phyloP scores from a whole-genome alignment of 2,113 vertebrate genomes.

The Nycticebus coucang region DNA sequence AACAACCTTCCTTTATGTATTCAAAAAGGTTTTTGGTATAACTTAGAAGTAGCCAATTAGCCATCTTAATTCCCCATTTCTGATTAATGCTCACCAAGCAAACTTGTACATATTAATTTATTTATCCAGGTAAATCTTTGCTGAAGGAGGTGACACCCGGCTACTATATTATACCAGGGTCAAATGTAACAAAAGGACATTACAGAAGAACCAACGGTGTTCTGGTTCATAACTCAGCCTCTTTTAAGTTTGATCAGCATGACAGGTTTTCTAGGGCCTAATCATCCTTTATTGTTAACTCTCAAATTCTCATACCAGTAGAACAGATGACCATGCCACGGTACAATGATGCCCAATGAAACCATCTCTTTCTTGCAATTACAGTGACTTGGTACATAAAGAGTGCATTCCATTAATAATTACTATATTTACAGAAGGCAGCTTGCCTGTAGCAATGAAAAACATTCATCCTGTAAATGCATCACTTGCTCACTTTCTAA shows the following conservation, averaged over 20 bases:
- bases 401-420: constrained; percentile 74
- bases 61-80: constrained; percentile 58
- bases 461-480: constrained; percentile 77
- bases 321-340: constrained; percentile 74
- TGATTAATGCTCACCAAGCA: constrained; percentile 64
- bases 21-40: constrained; percentile 36
- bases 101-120: constrained; percentile 56
- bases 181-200: constrained; percentile 61
- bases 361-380: constrained; percentile 67
- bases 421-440: constrained; percentile 76
- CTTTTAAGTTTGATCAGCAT: constrained; percentile 76
- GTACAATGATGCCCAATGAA: constrained; percentile 71
- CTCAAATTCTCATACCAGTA: constrained; percentile 64
- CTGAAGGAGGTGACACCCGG: constrained; percentile 57
- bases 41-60: constrained; percentile 66
- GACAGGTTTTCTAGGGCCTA: constrained; percentile 70
- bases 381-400: constrained; percentile 73
- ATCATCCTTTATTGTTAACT: constrained; percentile 53
- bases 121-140: constrained; percentile 49
- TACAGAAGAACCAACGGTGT: constrained; percentile 42
- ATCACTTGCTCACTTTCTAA: constrained; percentile 80
- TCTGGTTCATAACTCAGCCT: constrained; percentile 66
- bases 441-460: constrained; percentile 77
- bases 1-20: constrained; percentile 6
- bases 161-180: constrained; percentile 49